phyloP scores from a whole-genome alignment of 2,113 vertebrate genomes.

The Lepidothrix coronata region DNA sequence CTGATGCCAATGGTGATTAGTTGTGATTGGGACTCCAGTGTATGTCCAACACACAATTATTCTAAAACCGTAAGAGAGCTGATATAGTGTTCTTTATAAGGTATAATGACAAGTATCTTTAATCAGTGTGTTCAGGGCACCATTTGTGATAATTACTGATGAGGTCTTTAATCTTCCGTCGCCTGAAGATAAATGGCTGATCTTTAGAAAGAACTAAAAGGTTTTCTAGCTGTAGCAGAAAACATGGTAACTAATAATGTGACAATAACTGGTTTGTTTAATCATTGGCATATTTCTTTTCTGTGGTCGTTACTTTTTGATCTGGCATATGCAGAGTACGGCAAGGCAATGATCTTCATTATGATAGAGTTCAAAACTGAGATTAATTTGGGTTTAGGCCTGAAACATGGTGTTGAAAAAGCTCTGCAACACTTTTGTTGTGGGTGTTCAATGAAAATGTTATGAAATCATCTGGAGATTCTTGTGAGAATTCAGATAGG shows the following conservation, averaged over 20 bases:
- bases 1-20: neutral
- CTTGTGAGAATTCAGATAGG: neutral
- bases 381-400: neutral
- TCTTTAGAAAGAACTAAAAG: neutral
- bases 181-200: constrained; percentile 12
- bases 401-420: neutral
- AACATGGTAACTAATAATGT: neutral
- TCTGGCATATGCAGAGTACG: neutral
- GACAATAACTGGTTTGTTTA: neutral
- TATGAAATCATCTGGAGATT: neutral
- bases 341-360: neutral
- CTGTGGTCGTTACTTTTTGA: neutral
- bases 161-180: neutral
- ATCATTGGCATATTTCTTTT: neutral
- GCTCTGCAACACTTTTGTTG: neutral
- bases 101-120: constrained; percentile 8
- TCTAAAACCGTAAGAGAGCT: neutral
- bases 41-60: neutral
- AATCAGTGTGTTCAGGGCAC: constrained; percentile 13
- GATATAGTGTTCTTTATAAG: neutral
- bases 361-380: neutral
- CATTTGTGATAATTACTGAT: constrained; percentile 31
- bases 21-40: neutral
- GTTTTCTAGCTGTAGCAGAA: neutral
- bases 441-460: neutral